Percentiles rank a stretch among this genome's conserved stretches.
phyloP scores from a whole-genome alignment of 2,113 vertebrate species.

The Stigmatopora argus region DNA sequence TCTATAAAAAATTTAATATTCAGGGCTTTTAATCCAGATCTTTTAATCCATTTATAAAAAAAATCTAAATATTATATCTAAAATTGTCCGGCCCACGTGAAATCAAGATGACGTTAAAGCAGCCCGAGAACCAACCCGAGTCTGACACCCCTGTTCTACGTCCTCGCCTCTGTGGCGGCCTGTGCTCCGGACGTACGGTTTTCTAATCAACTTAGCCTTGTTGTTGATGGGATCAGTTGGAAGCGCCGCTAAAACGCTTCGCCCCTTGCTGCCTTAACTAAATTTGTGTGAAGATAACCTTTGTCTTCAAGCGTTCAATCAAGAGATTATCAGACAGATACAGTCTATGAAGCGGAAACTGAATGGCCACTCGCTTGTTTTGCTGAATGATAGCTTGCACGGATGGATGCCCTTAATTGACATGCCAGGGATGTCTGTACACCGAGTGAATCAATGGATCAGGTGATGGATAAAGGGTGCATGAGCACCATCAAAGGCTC shows the following conservation, averaged over 20 bases:
- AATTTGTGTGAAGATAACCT: conserved; percentile 63
- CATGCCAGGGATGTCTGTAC: background rate
- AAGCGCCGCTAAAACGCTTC: conserved; percentile 47
- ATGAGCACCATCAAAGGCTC: background rate
- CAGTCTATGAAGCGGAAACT: conserved; percentile 43
- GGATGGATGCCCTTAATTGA: background rate
- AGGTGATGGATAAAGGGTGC: conserved; percentile 5
- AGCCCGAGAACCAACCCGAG: too few species aligned
- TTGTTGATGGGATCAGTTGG: conserved; percentile 62
- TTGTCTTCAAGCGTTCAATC: conserved; percentile 61
- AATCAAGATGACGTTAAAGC: too few species aligned
- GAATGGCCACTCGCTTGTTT: conserved; percentile 20
- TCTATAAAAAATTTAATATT: too few species aligned
- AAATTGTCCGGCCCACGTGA: too few species aligned
- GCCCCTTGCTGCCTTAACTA: conserved; percentile 51
- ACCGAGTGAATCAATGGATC: conserved; percentile 11
- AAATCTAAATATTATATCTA: too few species aligned
- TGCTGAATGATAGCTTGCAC: conserved; percentile 4
- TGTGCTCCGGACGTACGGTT: conserved; percentile 42
- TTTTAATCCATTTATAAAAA: too few species aligned
- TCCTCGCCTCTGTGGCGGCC: conserved; percentile 4
- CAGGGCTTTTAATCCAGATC: too few species aligned
- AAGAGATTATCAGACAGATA: conserved; percentile 54
- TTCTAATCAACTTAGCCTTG: conserved; percentile 63
- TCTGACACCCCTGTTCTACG: too few species aligned